A percentile compares a stretch with the other conserved stretches of the same genome.
These are phyloP conservation scores for Clistopyga incitator DNA, from an alignment of 2,888 invertebrate genomes.

Conservation along the genomic window DNA sequence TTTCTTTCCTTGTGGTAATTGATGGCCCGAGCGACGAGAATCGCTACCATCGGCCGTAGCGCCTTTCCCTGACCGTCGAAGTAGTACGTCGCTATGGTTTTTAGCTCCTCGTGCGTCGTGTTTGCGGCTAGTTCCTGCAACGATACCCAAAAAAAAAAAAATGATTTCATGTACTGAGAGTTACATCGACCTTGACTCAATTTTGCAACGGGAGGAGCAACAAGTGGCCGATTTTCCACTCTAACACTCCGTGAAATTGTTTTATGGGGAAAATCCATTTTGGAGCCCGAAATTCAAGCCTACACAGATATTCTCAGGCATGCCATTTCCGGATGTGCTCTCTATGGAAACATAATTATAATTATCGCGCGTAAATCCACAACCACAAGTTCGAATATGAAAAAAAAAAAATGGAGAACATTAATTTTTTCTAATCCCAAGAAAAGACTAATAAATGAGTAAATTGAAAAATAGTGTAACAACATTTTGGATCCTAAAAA, in stretches of 20 bases:
- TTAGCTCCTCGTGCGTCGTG: slow-evolving; percentile 93
- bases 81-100: slow-evolving; percentile 97
- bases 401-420: too few species aligned
- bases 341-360: not conserved
- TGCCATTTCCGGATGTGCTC: not conserved
- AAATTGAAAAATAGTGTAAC: too few species aligned
- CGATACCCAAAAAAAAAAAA: slow-evolving; percentile 39
- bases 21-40: slow-evolving; percentile 97
- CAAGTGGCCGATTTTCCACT: slow-evolving; percentile 61
- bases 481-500: too few species aligned
- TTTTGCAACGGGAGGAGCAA: slow-evolving; percentile 26
- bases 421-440: too few species aligned
- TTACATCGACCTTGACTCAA: slow-evolving; percentile 49
- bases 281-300: not conserved
- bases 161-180: slow-evolving; percentile 17
- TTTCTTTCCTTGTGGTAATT: slow-evolving; percentile 96
- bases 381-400: too few species aligned
- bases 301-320: not conserved
- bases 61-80: slow-evolving; percentile 99
- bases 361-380: not conserved
- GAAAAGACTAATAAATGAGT: too few species aligned
- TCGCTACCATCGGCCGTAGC: slow-evolving; percentile 96
- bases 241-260: slow-evolving; percentile 66
- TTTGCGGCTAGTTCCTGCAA: slow-evolving; percentile 90
- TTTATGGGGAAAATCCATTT: slow-evolving; percentile 36